Evolutionary conservation across 2,888 invertebrate genomes (phyloP).

Genomic region (Hesperia comma): DNA sequence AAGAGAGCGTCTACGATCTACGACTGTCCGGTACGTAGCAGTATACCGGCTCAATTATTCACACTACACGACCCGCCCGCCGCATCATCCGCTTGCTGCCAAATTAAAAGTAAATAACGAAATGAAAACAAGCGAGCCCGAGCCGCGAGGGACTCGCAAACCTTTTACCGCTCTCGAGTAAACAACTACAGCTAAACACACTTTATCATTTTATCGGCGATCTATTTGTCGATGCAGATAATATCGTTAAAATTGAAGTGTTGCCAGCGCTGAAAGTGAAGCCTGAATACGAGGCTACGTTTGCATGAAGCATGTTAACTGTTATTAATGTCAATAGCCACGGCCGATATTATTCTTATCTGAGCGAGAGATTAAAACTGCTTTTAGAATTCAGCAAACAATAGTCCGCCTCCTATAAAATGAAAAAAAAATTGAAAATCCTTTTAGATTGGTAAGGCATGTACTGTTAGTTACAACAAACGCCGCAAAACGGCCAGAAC

Average conservation of each 20-base stretch:
- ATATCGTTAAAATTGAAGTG: slow-evolving; percentile 64
- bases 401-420: slow-evolving; percentile 36
- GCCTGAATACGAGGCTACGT: slow-evolving; percentile 7
- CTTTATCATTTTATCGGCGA: slow-evolving; percentile 79
- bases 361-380: slow-evolving; percentile 35
- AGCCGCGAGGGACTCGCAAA: slow-evolving; percentile 80
- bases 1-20: slow-evolving; percentile 31
- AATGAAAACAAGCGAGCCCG: slow-evolving; percentile 80
- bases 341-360: slow-evolving; percentile 17
- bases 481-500: slow-evolving; percentile 62
- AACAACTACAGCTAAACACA: slow-evolving; percentile 81
- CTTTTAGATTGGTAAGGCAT: slow-evolving; percentile 53
- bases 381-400: slow-evolving; percentile 38
- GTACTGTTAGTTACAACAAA: slow-evolving; percentile 59
- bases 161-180: slow-evolving; percentile 81
- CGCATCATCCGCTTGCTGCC: slow-evolving; percentile 82
- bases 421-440: slow-evolving; percentile 45
- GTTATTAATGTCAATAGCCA: slow-evolving; percentile 17
- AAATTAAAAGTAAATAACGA: slow-evolving; percentile 84
- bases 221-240: slow-evolving; percentile 74
- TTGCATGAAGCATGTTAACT: slow-evolving; percentile 6
- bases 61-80: slow-evolving; percentile 71
- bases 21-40: slow-evolving; percentile 53
- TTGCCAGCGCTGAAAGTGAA: slow-evolving; percentile 44
- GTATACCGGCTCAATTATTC: slow-evolving; percentile 78